Percentiles rank a stretch among this genome's conserved stretches.
phyloP scores from a whole-genome alignment of 2,888 invertebrate genomes.

The Andrena praecox region DNA sequence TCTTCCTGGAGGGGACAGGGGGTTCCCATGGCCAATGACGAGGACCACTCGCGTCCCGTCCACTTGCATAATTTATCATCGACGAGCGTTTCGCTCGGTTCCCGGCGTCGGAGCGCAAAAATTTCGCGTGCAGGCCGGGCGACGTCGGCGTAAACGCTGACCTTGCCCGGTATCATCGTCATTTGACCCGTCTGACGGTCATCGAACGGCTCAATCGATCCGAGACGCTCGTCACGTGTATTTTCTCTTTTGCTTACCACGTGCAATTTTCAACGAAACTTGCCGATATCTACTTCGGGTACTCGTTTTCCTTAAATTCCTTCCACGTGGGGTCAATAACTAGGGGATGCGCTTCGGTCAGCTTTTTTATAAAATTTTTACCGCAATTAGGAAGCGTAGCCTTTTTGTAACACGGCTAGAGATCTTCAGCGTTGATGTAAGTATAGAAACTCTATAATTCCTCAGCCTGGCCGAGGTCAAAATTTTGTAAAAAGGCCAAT shows the following conservation, averaged over 20 bases:
- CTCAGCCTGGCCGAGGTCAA: no score
- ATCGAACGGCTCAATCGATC: constrained; percentile 1
- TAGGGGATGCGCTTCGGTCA: no score
- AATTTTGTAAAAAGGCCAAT: no score
- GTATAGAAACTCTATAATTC: no score
- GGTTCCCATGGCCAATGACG: constrained; percentile 61
- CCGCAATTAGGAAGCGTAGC: no score
- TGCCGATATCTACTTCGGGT: no score
- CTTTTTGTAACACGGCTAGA: no score
- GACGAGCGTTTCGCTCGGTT: constrained; percentile 43
- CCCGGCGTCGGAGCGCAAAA: constrained; percentile 18
- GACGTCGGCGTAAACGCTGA: constrained; percentile 9
- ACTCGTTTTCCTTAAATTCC: no score
- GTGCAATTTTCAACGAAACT: not conserved
- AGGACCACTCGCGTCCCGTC: constrained; percentile 61
- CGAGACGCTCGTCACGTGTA: not conserved
- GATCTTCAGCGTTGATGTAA: no score
- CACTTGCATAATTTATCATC: constrained; percentile 74
- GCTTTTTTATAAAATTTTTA: no score
- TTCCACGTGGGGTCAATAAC: no score
- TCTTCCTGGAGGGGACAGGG: constrained; percentile 53
- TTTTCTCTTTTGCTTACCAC: not conserved
- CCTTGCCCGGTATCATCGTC: constrained; percentile 7
- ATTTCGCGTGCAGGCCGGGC: not conserved
- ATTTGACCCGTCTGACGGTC: not conserved